Percentiles rank a stretch among this genome's conserved stretches.
Conservation (phyloP, 2,888 invertebrate species). For the Scaptomyza parva region DNA sequence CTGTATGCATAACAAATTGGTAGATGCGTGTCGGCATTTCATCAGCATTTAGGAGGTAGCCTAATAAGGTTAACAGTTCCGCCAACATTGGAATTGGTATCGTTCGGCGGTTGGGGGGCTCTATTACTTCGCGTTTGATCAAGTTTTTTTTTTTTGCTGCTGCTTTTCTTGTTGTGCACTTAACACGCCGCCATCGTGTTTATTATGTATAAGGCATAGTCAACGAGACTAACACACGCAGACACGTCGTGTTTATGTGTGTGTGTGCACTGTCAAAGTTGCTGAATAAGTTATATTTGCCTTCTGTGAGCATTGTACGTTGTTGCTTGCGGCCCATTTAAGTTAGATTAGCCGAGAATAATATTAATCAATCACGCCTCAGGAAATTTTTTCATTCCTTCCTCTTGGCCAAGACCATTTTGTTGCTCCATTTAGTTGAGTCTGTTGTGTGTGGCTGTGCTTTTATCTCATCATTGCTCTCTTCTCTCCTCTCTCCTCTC, state of each 20-base stretch:
- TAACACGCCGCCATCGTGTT: conserved; percentile 71
- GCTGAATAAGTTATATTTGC: conserved; percentile 75
- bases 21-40: conserved; percentile 58
- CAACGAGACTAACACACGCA: conserved; percentile 63
- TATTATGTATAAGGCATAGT: conserved; percentile 77
- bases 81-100: neutral
- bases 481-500: neutral
- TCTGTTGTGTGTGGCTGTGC: conserved; percentile 37
- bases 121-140: conserved; percentile 49
- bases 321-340: conserved; percentile 70
- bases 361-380: conserved; percentile 80
- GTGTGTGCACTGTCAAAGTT: conserved; percentile 53
- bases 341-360: conserved; percentile 80
- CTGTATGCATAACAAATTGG: conserved; percentile 68
- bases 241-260: conserved; percentile 9
- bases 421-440: conserved; percentile 72
- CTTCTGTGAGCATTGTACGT: conserved; percentile 48
- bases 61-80: conserved; percentile 48
- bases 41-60: conserved; percentile 48
- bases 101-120: conserved; percentile 1
- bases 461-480: conserved; percentile 49
- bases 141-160: conserved; percentile 37
- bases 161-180: conserved; percentile 62
- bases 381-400: conserved; percentile 54
- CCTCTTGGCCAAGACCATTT: conserved; percentile 57